Percentiles rank a stretch among this genome's conserved stretches.
These are phyloP conservation scores for Mesocentrotus franciscanus DNA, from an alignment of 53 echinoderm and acorn worm genomes.

Conservation along the genomic window DNA sequence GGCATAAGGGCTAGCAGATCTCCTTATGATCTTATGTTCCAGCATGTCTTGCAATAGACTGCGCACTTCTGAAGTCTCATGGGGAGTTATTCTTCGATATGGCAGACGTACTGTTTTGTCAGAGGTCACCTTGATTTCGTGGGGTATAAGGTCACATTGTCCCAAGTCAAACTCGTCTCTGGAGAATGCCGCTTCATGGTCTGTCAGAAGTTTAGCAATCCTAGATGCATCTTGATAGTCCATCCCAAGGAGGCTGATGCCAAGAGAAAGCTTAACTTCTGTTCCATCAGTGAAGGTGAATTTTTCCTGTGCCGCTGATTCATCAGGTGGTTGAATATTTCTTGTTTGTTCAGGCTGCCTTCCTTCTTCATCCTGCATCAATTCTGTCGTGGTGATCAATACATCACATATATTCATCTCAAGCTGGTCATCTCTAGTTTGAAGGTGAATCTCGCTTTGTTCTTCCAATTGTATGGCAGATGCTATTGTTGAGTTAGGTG, in stretches of 20 bases:
- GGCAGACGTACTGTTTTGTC: no score
- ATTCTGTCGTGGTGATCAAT: not conserved
- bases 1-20: no score
- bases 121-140: no score
- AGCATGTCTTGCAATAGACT: no score
- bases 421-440: not conserved
- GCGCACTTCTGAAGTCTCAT: no score
- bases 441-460: not conserved
- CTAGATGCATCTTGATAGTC: not conserved
- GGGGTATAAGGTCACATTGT: no score
- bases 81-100: no score
- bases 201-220: conserved; percentile 60
- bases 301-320: not conserved
- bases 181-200: conserved; percentile 69
- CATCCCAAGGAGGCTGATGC: conserved; percentile 42
- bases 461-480: not conserved
- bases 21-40: no score
- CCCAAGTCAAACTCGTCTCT: no score
- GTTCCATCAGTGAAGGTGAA: conserved; percentile 41
- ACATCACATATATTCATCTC: not conserved
- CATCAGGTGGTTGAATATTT: not conserved
- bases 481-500: not conserved
- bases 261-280: conserved; percentile 34
- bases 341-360: not conserved
- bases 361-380: not conserved